phyloP scores from a whole-genome alignment of 2,797 vertebrate species.

The Petrocephalus sullivani region DNA sequence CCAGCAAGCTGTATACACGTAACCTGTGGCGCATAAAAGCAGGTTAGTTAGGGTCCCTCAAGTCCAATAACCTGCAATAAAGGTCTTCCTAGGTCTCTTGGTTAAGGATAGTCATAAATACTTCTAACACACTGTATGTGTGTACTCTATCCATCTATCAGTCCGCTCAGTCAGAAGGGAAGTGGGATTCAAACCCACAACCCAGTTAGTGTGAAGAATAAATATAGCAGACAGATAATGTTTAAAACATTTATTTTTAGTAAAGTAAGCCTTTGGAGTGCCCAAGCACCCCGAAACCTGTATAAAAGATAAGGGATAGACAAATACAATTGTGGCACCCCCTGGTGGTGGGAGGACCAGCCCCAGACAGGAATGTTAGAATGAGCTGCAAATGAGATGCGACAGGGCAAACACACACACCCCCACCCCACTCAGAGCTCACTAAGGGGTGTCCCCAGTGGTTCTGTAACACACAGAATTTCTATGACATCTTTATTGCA shows the following conservation, averaged over 20 bases:
- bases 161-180: not conserved
- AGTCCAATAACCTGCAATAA: not conserved
- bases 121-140: not conserved
- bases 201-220: not conserved
- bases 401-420: conserved; percentile 25
- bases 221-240: not conserved
- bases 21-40: not conserved
- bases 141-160: not conserved
- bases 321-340: conserved; percentile 55
- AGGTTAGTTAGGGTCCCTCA: not conserved
- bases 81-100: not conserved
- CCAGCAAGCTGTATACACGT: not conserved
- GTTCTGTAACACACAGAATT: not conserved
- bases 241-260: conserved; percentile 32
- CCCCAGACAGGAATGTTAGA: conserved; percentile 66
- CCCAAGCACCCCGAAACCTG: conserved; percentile 57
- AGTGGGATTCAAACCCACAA: not conserved
- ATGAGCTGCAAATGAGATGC: conserved; percentile 16
- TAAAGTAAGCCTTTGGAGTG: conserved; percentile 61
- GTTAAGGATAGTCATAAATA: not conserved
- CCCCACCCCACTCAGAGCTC: not conserved
- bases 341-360: conserved; percentile 51
- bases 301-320: conserved; percentile 49
- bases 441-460: not conserved
- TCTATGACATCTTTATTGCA: not conserved